Conservation (phyloP, 2,888 invertebrate species). For the Vannuccia rotundouncinata region DNA sequence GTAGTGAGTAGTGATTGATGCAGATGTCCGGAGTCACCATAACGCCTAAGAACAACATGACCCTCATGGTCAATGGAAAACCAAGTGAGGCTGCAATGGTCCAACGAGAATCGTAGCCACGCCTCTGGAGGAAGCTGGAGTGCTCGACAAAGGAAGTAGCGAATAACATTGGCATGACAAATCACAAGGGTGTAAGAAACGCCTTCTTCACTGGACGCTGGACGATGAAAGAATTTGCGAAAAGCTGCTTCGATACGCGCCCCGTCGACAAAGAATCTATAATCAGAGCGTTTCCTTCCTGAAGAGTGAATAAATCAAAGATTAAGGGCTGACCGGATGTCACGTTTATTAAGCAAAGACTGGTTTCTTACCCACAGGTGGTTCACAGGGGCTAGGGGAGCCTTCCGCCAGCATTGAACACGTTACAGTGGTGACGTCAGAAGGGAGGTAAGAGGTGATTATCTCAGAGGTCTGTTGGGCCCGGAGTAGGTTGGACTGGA, state of each 20-base stretch:
- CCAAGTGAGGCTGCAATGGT: conserved; percentile 89
- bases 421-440: not conserved
- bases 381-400: not conserved
- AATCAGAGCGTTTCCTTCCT: too few relatives aligned
- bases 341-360: too few relatives aligned
- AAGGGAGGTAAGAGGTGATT: not conserved
- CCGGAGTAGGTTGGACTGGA: not conserved
- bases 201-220: conserved; percentile 68
- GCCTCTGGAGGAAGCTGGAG: conserved; percentile 90
- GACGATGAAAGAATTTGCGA: conserved; percentile 82
- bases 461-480: not conserved
- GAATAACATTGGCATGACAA: conserved; percentile 94
- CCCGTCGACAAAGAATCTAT: conserved; percentile 27
- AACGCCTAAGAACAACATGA: conserved; percentile 67
- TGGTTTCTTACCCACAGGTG: not conserved
- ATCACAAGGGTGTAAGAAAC: conserved; percentile 83
- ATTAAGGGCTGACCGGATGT: too few relatives aligned
- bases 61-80: conserved; percentile 74
- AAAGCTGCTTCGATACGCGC: conserved; percentile 85
- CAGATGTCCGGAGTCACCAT: too few relatives aligned
- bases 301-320: too few relatives aligned
- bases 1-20: too few relatives aligned
- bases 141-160: conserved; percentile 63
- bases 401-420: not conserved
- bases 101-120: conserved; percentile 83